Percentiles rank a stretch among this genome's conserved stretches.
phyloP scores from a whole-genome alignment of 2,888 invertebrate genomes.

The Xestobium rufovillosum region DNA sequence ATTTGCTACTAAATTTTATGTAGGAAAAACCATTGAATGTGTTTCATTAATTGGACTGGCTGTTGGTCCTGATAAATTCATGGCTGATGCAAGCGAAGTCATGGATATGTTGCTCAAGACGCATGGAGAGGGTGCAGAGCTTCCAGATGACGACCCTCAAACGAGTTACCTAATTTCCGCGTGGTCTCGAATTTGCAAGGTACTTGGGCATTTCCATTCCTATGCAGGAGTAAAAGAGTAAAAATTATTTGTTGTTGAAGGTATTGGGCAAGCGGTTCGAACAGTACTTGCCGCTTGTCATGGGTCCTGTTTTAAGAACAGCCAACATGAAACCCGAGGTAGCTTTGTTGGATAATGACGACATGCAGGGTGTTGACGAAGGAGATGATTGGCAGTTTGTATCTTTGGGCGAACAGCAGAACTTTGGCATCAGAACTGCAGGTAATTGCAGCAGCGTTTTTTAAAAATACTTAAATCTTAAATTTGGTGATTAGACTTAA shows the following conservation, averaged over 20 bases:
- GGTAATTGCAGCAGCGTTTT: too few species aligned
- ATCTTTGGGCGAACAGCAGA: slow-evolving; percentile 87
- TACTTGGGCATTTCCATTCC: slow-evolving; percentile 18
- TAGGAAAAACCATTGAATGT: slow-evolving; percentile 91
- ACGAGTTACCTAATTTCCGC: slow-evolving; percentile 97
- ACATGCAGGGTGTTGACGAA: slow-evolving; percentile 72
- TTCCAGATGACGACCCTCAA: slow-evolving; percentile 94
- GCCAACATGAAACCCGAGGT: slow-evolving; percentile 93
- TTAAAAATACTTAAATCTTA: too few species aligned
- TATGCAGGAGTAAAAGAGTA: slow-evolving; percentile 32
- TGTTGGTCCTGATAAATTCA: slow-evolving; percentile 77
- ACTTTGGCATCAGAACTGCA: slow-evolving; percentile 89
- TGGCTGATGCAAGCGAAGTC: slow-evolving; percentile 85
- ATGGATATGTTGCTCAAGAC: slow-evolving; percentile 92
- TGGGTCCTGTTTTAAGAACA: slow-evolving; percentile 88
- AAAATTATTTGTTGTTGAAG: slow-evolving; percentile 20
- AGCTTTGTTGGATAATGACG: slow-evolving; percentile 79
- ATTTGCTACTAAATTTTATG: slow-evolving; percentile 1
- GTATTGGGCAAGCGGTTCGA: slow-evolving; percentile 70
- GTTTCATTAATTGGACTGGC: slow-evolving; percentile 93
- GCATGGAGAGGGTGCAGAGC: slow-evolving; percentile 68
- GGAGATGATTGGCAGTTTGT: slow-evolving; percentile 94
- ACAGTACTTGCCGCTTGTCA: slow-evolving; percentile 89
- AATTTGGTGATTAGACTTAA: too few species aligned
- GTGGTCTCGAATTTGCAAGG: slow-evolving; percentile 97